Conservation (phyloP, 2,113 vertebrate species). For the Corydoras sp. region DNA sequence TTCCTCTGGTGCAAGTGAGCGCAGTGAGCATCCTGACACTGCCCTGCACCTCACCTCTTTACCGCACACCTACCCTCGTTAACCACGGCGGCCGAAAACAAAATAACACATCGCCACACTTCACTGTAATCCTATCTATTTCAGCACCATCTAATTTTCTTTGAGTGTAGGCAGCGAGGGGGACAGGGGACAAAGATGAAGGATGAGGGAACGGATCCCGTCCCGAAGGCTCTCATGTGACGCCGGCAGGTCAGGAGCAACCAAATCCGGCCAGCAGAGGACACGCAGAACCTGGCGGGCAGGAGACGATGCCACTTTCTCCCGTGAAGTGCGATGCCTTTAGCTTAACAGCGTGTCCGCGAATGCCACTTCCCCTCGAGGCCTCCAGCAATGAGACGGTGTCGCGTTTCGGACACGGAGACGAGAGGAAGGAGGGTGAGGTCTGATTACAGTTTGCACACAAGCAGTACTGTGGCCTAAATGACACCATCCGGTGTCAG, state of each 20-base stretch:
- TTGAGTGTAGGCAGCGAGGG: conserved; percentile 36
- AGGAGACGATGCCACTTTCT: conserved; percentile 2
- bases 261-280: conserved; percentile 15
- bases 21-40: conserved; percentile 16
- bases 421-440: conserved; percentile 19
- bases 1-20: background rate
- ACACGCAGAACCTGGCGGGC: conserved; percentile 7
- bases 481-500: conserved; percentile 40
- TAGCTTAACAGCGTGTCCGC: background rate
- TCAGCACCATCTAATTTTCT: conserved; percentile 46
- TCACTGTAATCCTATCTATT: conserved; percentile 45
- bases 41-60: background rate
- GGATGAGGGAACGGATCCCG: conserved; percentile 3
- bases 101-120: conserved; percentile 41
- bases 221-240: conserved; percentile 28
- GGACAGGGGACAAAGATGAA: conserved; percentile 20
- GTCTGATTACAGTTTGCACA: conserved; percentile 31
- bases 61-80: conserved; percentile 24
- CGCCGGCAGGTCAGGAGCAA: conserved; percentile 29
- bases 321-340: conserved; percentile 21
- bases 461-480: conserved; percentile 34
- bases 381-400: conserved; percentile 26
- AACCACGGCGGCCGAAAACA: conserved; percentile 26
- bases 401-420: conserved; percentile 31
- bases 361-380: conserved; percentile 26